These are phyloP conservation scores for Rotaria sp. DNA, from an alignment of 2,888 invertebrate species.

Conservation along the genomic window DNA sequence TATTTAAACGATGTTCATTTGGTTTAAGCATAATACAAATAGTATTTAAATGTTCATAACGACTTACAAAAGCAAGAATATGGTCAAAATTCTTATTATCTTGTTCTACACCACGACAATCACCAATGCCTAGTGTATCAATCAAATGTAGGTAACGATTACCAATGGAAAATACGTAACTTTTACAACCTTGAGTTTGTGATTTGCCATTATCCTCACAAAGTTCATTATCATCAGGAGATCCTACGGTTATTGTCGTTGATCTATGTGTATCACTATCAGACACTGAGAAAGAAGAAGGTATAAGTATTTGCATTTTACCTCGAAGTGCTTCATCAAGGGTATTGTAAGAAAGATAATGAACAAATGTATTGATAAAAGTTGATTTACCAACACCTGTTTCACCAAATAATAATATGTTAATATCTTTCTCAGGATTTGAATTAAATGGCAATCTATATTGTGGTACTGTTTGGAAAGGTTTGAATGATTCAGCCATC, in stretches of 20 bases:
- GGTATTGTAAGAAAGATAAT: background rate
- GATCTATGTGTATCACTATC: background rate
- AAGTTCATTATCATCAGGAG: background rate
- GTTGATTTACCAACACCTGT: background rate
- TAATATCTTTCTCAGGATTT: too few species aligned
- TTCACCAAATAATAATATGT: too few species aligned
- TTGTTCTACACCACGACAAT: background rate
- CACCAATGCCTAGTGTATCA: background rate
- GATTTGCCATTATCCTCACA: background rate
- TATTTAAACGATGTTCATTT: background rate
- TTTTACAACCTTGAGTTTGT: background rate
- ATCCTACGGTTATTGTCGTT: background rate
- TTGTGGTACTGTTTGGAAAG: too few species aligned
- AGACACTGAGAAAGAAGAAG: background rate
- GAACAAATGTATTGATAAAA: background rate
- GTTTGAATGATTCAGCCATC: too few species aligned
- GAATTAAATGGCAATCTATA: too few species aligned
- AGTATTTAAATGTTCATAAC: background rate
- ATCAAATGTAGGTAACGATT: background rate
- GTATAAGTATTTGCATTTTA: background rate
- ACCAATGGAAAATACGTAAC: background rate
- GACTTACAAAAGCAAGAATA: background rate
- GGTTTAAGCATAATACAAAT: background rate
- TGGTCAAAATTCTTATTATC: background rate
- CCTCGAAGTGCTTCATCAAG: background rate